Evolutionary conservation across 2,888 invertebrate genomes (phyloP).

Genomic region (Pinctada fucata): DNA sequence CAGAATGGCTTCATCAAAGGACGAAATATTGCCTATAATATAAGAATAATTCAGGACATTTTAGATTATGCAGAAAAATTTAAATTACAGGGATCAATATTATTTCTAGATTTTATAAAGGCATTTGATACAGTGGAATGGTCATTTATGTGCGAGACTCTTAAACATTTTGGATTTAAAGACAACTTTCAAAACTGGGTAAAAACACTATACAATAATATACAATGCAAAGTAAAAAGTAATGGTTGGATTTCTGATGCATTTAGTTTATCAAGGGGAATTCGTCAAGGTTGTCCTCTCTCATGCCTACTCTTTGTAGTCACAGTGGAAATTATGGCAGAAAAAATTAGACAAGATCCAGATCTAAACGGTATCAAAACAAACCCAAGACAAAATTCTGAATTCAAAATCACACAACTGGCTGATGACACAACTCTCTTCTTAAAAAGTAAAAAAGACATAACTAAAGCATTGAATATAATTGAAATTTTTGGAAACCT

Average conservation of each 20-base stretch:
- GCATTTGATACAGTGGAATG: conserved; percentile 38
- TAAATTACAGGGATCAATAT: conserved; percentile 27
- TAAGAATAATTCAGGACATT: conserved; percentile 27
- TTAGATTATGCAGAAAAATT: conserved; percentile 32
- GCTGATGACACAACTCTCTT: too few species aligned
- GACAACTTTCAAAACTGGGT: conserved; percentile 19
- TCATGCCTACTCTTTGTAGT: background rate
- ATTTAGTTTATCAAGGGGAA: too few species aligned
- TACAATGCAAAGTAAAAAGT: conserved; percentile 5
- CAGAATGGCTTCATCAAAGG: conserved; percentile 27
- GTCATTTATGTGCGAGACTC: conserved; percentile 14
- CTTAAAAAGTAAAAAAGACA: too few species aligned
- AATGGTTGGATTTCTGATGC: conserved; percentile 29
- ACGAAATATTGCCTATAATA: conserved; percentile 12
- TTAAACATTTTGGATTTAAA: conserved; percentile 22
- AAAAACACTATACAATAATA: conserved; percentile 4
- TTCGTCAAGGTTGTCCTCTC: too few species aligned
- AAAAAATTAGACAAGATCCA: too few species aligned
- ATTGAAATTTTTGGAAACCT: too few species aligned
- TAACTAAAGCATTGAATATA: too few species aligned
- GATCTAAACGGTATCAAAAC: too few species aligned
- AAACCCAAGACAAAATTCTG: too few species aligned
- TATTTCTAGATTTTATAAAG: conserved; percentile 41
- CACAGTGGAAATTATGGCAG: too few species aligned
- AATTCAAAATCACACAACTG: too few species aligned